Conservation (phyloP, 2,888 invertebrate genomes). For the Brassicogethes aeneus region DNA sequence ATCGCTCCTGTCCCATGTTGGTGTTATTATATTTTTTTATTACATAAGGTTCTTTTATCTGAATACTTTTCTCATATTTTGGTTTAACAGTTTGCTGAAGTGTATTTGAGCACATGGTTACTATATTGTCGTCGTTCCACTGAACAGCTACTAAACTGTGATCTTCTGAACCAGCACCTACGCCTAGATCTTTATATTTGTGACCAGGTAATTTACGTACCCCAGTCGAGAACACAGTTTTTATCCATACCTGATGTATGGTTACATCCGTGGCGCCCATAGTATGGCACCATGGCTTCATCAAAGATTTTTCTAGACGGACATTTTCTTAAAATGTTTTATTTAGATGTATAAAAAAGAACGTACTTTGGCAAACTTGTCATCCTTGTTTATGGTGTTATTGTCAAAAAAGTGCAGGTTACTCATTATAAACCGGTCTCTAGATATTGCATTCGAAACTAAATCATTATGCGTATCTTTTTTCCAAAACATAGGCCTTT, state of each 20-base stretch:
- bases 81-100: too few relatives aligned
- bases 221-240: constrained; percentile 20
- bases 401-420: constrained; percentile 10
- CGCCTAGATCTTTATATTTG: constrained; percentile 10
- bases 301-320: constrained; percentile 22
- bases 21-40: constrained; percentile 6
- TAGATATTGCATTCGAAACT: constrained; percentile 8
- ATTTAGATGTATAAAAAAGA: constrained; percentile 22
- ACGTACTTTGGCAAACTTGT: constrained; percentile 24
- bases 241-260: constrained; percentile 29
- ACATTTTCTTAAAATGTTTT: constrained; percentile 20
- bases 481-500: constrained; percentile 18
- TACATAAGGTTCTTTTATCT: constrained; percentile 6
- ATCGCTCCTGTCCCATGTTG: constrained; percentile 5
- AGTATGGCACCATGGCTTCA: constrained; percentile 34
- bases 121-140: constrained; percentile 1
- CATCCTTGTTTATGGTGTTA: constrained; percentile 9
- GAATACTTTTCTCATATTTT: constrained; percentile 6
- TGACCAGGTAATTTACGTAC: constrained; percentile 17
- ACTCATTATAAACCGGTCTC: constrained; percentile 8
- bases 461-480: constrained; percentile 11
- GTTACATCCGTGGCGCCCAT: constrained; percentile 27
- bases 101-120: background rate
- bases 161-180: constrained; percentile 13
- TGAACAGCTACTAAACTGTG: background rate